These are phyloP conservation scores for Prionailurus viverrinus DNA, from an alignment of 2,113 vertebrate species.

Conservation along the genomic window DNA sequence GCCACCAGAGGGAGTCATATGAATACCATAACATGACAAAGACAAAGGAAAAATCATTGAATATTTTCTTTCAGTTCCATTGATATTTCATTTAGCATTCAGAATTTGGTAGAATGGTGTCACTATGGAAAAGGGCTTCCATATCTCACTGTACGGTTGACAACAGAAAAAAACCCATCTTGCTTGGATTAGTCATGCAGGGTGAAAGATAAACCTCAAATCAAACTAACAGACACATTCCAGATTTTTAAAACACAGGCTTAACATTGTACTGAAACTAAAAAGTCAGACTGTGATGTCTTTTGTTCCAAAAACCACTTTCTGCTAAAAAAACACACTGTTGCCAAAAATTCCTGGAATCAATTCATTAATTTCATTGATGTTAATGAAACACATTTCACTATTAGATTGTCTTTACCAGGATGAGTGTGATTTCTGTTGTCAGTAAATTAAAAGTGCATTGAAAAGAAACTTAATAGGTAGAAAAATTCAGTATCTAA, in stretches of 20 bases:
- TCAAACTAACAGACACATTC: conserved; percentile 40
- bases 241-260: conserved; percentile 56
- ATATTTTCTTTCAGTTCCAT: background rate
- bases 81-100: conserved; percentile 28
- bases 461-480: background rate
- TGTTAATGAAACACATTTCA: conserved; percentile 66
- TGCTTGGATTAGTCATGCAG: background rate
- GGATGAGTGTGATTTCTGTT: conserved; percentile 46
- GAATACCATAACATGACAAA: conserved; percentile 77
- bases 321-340: conserved; percentile 38
- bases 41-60: conserved; percentile 43
- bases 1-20: conserved; percentile 88
- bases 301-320: conserved; percentile 52
- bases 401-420: conserved; percentile 56
- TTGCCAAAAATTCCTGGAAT: conserved; percentile 45
- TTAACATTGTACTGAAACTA: conserved; percentile 35
- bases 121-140: background rate
- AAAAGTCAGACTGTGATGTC: conserved; percentile 54
- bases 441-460: background rate
- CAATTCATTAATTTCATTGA: conserved; percentile 54
- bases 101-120: conserved; percentile 46
- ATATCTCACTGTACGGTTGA: background rate
- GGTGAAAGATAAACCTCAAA: conserved; percentile 48
- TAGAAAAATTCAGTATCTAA: background rate
- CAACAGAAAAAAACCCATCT: background rate